These are phyloP conservation scores for Ciconia boyciana DNA, from an alignment of 2,113 vertebrate genomes.

Conservation along the genomic window DNA sequence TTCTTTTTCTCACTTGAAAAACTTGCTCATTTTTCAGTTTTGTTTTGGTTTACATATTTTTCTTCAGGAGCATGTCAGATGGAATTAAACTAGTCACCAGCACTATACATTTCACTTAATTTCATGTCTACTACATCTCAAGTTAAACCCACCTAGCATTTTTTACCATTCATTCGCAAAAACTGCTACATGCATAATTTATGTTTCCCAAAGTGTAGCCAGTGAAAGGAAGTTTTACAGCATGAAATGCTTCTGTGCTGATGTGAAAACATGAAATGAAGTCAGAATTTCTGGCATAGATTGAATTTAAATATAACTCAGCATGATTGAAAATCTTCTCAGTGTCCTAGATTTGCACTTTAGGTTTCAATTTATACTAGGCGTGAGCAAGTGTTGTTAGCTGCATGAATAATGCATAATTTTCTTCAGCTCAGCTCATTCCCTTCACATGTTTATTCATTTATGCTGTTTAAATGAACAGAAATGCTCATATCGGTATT, in stretches of 20 bases:
- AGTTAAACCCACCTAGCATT: background rate
- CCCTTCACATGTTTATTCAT: constrained; percentile 26
- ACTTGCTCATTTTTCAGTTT: background rate
- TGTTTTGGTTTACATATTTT: background rate
- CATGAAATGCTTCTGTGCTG: background rate
- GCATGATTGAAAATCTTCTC: background rate
- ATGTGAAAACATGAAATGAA: constrained; percentile 24
- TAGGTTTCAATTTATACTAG: constrained; percentile 21
- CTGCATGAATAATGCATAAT: constrained; percentile 43
- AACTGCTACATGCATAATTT: background rate
- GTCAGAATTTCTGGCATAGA: background rate
- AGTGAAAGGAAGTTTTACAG: background rate
- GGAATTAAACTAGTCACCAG: background rate
- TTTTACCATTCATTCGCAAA: background rate
- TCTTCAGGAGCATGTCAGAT: background rate
- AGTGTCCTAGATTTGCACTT: constrained; percentile 43
- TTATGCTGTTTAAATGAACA: constrained; percentile 22
- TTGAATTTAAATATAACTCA: constrained; percentile 50
- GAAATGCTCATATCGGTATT: background rate
- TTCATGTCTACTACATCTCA: background rate
- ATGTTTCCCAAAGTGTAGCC: background rate
- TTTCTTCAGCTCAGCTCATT: constrained; percentile 15
- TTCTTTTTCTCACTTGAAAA: background rate
- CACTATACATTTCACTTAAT: background rate
- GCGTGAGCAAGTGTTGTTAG: constrained; percentile 22